A percentile compares a stretch with the other conserved stretches of the same genome.
phyloP scores from a whole-genome alignment of 2,888 invertebrate species.

The Saturnia japonica region DNA sequence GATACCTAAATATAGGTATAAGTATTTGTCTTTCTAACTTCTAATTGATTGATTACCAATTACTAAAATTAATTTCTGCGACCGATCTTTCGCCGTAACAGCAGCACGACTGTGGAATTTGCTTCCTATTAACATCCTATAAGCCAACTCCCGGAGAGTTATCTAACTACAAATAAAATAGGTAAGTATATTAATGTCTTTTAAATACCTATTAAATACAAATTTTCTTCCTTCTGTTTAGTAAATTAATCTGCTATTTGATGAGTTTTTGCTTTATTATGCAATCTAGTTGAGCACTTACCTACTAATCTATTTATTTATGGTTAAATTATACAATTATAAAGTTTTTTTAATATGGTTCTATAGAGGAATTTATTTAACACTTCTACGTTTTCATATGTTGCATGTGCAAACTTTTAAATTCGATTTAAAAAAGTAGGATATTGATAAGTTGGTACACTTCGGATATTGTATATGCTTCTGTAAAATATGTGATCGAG shows the following conservation, averaged over 20 bases:
- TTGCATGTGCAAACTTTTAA: not conserved
- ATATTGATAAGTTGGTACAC: too few relatives aligned
- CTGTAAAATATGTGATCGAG: too few relatives aligned
- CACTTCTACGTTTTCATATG: not conserved
- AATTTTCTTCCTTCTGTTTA: not conserved
- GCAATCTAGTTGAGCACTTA: not conserved
- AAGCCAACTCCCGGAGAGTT: too few relatives aligned
- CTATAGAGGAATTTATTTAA: not conserved
- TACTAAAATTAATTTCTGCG: too few relatives aligned
- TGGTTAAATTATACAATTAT: not conserved
- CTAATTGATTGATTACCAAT: not conserved
- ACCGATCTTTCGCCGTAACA: too few relatives aligned
- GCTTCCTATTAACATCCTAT: too few relatives aligned
- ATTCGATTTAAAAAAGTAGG: too few relatives aligned
- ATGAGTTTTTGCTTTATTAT: not conserved
- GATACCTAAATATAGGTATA: too few relatives aligned
- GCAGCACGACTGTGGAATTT: too few relatives aligned
- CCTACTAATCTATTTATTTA: not conserved
- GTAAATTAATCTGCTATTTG: not conserved
- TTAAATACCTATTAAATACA: not conserved
- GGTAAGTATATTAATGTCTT: not conserved
- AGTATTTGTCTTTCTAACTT: not conserved
- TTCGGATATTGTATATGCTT: not conserved
- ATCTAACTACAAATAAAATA: not conserved
- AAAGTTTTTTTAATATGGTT: not conserved